These are phyloP conservation scores for Drosophila pseudoobscura DNA, from an alignment of 1,140 invertebrate species.

Conservation along the genomic window DNA sequence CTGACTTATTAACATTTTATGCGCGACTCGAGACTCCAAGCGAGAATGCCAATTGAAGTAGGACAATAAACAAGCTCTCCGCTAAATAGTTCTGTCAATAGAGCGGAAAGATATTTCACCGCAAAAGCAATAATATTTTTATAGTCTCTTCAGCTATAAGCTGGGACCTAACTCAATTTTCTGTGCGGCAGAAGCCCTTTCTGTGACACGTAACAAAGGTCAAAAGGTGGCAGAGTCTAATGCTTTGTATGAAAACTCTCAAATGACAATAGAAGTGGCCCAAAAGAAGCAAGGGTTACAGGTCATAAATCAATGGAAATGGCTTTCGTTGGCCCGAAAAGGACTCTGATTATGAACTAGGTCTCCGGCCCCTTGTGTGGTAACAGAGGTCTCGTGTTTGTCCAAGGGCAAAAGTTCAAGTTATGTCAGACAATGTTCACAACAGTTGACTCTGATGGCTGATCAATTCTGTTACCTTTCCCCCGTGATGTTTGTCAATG, in stretches of 20 bases:
- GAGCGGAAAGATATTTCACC: slow-evolving; percentile 16
- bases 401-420: slow-evolving; percentile 13
- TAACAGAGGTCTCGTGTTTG: no score
- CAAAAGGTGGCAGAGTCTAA: slow-evolving; percentile 19
- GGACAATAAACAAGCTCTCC: slow-evolving; percentile 50
- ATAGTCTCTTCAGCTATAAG: slow-evolving; percentile 28
- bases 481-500: slow-evolving; percentile 31
- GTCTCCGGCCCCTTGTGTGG: no score
- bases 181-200: neutral
- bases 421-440: slow-evolving; percentile 39
- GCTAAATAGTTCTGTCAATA: slow-evolving; percentile 55
- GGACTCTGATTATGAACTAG: slow-evolving; percentile 40
- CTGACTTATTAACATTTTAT: slow-evolving; percentile 62
- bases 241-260: slow-evolving; percentile 5
- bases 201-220: slow-evolving; percentile 24
- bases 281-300: slow-evolving; percentile 30
- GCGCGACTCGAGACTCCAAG: neutral
- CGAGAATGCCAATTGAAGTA: slow-evolving; percentile 2
- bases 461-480: slow-evolving; percentile 18
- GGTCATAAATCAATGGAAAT: slow-evolving; percentile 62
- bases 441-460: slow-evolving; percentile 14
- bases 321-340: slow-evolving; percentile 22
- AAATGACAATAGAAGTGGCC: slow-evolving; percentile 41
- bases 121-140: slow-evolving; percentile 18
- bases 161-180: slow-evolving; percentile 38